Evolutionary conservation across 2,797 vertebrate genomes (phyloP).

Genomic region (Typhlichthys eigenmanni): DNA sequence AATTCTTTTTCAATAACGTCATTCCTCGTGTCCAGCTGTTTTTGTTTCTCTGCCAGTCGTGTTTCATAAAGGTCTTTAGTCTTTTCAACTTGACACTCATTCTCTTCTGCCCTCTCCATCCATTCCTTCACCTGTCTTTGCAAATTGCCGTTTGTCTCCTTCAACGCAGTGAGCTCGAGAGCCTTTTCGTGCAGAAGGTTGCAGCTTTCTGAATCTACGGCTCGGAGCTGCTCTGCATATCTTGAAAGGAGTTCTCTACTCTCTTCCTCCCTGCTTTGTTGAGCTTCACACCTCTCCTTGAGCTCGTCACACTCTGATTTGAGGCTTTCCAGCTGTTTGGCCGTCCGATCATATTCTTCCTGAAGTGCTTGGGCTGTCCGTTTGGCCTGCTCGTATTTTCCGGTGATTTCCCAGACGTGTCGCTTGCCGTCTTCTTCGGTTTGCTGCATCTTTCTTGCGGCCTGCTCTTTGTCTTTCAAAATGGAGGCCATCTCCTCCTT

Average conservation of each 20-base stretch:
- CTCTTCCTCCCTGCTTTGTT: conserved; percentile 25
- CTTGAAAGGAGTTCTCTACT: conserved; percentile 20
- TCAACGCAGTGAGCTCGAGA: conserved; percentile 32
- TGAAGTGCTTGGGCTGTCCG: conserved; percentile 38
- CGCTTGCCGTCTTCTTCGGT: conserved; percentile 35
- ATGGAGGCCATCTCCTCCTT: conserved; percentile 24
- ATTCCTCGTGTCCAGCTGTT: background rate
- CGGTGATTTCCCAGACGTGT: conserved; percentile 11
- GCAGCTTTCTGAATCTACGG: conserved; percentile 33
- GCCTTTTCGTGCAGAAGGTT: conserved; percentile 31
- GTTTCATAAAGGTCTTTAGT: conserved; percentile 42
- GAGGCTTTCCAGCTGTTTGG: conserved; percentile 45
- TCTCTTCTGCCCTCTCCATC: conserved; percentile 25
- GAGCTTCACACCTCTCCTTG: conserved; percentile 28
- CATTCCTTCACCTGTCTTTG: conserved; percentile 31
- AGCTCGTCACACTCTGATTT: conserved; percentile 41
- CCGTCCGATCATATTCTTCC: conserved; percentile 51
- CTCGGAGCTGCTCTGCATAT: conserved; percentile 33
- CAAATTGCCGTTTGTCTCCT: conserved; percentile 34
- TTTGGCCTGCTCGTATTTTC: conserved; percentile 33
- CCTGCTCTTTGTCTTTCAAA: conserved; percentile 36
- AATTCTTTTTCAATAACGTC: conserved; percentile 16
- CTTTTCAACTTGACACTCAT: conserved; percentile 33
- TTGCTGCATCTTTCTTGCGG: conserved; percentile 8
- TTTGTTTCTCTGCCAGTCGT: conserved; percentile 30